phyloP scores from a whole-genome alignment of 1,140 invertebrate species.

The Drosophila nigrodunni region DNA sequence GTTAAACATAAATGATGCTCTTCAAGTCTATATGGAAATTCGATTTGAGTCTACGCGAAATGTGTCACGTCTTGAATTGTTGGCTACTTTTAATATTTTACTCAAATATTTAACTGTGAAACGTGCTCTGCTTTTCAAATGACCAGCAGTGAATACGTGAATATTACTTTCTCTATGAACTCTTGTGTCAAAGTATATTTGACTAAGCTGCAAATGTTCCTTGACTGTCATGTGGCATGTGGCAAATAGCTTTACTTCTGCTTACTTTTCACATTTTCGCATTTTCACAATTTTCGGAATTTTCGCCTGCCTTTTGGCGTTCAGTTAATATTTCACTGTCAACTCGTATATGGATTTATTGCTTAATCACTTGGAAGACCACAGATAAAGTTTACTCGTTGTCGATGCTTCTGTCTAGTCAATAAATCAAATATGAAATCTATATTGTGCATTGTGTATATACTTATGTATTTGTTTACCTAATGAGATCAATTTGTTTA shows the following conservation, averaged over 20 bases:
- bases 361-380: constrained; percentile 80
- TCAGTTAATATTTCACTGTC: constrained; percentile 77
- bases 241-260: constrained; percentile 36
- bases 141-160: constrained; percentile 10
- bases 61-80: constrained; percentile 68
- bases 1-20: constrained; percentile 53
- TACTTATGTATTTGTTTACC: constrained; percentile 3
- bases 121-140: constrained; percentile 62
- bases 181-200: constrained; percentile 16
- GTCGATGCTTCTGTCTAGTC: constrained; percentile 33
- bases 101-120: constrained; percentile 71
- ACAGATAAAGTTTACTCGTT: constrained; percentile 63
- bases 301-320: constrained; percentile 4
- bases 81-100: constrained; percentile 70
- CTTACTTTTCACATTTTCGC: constrained; percentile 41
- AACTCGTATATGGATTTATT: constrained; percentile 73
- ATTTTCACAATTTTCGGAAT: constrained; percentile 10
- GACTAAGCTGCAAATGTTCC: constrained; percentile 33
- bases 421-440: constrained; percentile 67
- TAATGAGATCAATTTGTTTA: constrained; percentile 55
- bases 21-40: constrained; percentile 41
- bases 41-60: constrained; percentile 54
- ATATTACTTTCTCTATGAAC: constrained; percentile 21
- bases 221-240: constrained; percentile 20
- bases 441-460: not conserved